These are phyloP conservation scores for Tanypteryx hageni DNA, from an alignment of 2,888 invertebrate species.

Conservation along the genomic window DNA sequence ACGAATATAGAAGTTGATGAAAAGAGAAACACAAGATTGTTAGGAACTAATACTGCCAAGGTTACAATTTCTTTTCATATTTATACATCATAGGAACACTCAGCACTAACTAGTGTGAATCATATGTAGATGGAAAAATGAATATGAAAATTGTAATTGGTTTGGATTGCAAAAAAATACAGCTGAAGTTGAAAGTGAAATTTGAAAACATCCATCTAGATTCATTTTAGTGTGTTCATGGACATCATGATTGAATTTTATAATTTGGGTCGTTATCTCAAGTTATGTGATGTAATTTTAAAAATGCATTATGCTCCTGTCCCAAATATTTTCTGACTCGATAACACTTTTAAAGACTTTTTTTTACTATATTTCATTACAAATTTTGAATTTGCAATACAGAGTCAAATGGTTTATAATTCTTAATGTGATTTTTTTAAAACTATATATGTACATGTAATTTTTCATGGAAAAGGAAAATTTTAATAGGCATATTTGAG, in stretches of 20 bases:
- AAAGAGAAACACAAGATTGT: not conserved
- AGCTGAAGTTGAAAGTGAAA: not conserved
- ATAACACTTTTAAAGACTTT: no score
- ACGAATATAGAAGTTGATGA: not conserved
- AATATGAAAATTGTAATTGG: not conserved
- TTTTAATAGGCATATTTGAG: no score
- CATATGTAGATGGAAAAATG: not conserved
- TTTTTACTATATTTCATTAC: no score
- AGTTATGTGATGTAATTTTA: no score
- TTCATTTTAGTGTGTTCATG: not conserved
- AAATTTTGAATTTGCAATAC: no score
- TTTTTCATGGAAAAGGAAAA: no score
- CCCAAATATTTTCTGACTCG: no score
- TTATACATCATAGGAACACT: not conserved
- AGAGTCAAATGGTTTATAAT: no score
- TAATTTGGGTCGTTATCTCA: not conserved
- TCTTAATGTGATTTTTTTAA: no score
- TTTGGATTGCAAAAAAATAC: not conserved
- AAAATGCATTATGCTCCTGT: no score
- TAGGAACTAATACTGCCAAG: not conserved
- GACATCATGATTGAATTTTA: not conserved
- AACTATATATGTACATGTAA: no score
- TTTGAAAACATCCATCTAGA: not conserved
- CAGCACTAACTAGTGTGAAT: not conserved
- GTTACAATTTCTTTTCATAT: not conserved